These are phyloP conservation scores for Molorchus minor DNA, from an alignment of 2,888 invertebrate genomes.

Conservation along the genomic window DNA sequence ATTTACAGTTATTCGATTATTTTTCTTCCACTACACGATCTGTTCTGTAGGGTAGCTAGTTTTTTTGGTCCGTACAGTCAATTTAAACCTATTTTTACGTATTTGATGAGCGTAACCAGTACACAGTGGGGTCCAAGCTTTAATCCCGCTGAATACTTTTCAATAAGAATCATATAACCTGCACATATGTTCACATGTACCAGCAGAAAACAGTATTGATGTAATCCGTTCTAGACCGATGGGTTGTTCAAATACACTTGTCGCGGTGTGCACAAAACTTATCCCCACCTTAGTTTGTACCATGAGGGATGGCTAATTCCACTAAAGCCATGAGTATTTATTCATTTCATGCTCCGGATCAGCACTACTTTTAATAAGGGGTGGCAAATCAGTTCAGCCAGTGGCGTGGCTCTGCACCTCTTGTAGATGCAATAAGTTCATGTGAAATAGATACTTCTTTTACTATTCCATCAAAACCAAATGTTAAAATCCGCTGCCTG, in stretches of 20 bases:
- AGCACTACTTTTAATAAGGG: constrained; percentile 58
- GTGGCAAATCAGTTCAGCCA: constrained; percentile 45
- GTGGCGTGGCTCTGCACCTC: constrained; percentile 36
- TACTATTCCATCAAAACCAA: no score
- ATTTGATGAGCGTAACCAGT: constrained; percentile 42
- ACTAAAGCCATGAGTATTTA: constrained; percentile 58
- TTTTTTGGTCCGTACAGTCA: constrained; percentile 51
- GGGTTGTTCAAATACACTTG: background rate
- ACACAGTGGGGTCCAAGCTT: constrained; percentile 43
- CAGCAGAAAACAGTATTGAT: constrained; percentile 54
- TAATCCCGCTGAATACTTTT: constrained; percentile 62
- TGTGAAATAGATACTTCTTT: no score
- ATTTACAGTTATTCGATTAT: background rate
- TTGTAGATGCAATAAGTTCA: no score
- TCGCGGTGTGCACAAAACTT: constrained; percentile 48
- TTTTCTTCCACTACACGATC: background rate
- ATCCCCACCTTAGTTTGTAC: constrained; percentile 52
- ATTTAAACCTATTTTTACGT: constrained; percentile 46
- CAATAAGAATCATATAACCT: constrained; percentile 64
- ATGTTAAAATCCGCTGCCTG: no score
- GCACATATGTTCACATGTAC: constrained; percentile 63
- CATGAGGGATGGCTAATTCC: constrained; percentile 60
- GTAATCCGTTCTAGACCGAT: background rate
- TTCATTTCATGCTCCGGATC: constrained; percentile 59
- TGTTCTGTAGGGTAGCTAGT: background rate